Evolutionary conservation across 2,888 invertebrate genomes (phyloP).

Genomic region (Marasmarcha lunaedactyla): DNA sequence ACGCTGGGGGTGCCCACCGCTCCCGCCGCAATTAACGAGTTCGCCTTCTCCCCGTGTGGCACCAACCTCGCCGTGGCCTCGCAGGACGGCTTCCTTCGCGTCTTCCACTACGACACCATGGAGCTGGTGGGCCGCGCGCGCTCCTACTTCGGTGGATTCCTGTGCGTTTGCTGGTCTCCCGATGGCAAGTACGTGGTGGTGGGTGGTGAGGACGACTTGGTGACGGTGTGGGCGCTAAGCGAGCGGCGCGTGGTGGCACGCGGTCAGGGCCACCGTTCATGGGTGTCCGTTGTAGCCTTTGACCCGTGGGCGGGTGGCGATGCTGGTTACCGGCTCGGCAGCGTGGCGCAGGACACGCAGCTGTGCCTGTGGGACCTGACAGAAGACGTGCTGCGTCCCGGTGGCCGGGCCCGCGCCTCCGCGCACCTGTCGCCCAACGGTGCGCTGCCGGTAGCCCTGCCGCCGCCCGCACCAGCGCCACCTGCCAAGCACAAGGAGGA

Average conservation of each 20-base stretch:
- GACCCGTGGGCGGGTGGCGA: slow-evolving; percentile 82
- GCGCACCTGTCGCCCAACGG: slow-evolving; percentile 36
- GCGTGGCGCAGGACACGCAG: slow-evolving; percentile 98
- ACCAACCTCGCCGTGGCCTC: slow-evolving; percentile 93
- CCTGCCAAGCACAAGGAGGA: slow-evolving; percentile 41
- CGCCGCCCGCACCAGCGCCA: slow-evolving; percentile 26
- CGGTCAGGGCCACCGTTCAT: slow-evolving; percentile 97
- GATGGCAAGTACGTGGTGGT: slow-evolving; percentile 95
- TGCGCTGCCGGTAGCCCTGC: slow-evolving; percentile 37
- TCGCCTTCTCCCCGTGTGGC: slow-evolving; percentile 96
- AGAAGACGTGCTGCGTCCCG: slow-evolving; percentile 90
- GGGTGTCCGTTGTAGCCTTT: slow-evolving; percentile 97
- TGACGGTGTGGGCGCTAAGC: slow-evolving; percentile 95
- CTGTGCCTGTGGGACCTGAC: slow-evolving; percentile 98
- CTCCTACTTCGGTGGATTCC: slow-evolving; percentile 97
- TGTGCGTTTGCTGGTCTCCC: slow-evolving; percentile 98
- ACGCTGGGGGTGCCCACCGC: slow-evolving; percentile 72
- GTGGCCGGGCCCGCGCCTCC: slow-evolving; percentile 61
- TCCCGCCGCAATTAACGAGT: slow-evolving; percentile 91
- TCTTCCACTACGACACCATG: slow-evolving; percentile 98
- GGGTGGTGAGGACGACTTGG: slow-evolving; percentile 98
- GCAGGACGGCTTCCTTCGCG: slow-evolving; percentile 88
- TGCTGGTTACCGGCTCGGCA: slow-evolving; percentile 81
- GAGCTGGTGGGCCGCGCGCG: slow-evolving; percentile 93
- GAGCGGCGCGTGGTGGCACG: slow-evolving; percentile 96